These are phyloP conservation scores for Bombus soroeensis DNA, from an alignment of 1,140 invertebrate species.

Conservation along the genomic window DNA sequence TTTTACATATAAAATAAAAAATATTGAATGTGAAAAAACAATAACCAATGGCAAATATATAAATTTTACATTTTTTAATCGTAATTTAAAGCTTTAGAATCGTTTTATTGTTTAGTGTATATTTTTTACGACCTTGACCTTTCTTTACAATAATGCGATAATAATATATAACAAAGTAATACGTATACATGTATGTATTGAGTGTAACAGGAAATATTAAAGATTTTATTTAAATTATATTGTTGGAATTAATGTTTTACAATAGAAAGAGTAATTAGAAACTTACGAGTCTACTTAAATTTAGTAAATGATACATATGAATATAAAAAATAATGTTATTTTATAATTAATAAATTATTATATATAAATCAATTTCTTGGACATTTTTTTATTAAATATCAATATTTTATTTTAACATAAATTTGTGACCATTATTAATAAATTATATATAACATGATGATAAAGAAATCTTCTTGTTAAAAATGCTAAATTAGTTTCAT, in stretches of 20 bases:
- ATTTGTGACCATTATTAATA: neutral
- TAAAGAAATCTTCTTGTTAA: neutral
- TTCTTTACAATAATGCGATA: neutral
- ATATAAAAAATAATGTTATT: neutral
- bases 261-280: neutral
- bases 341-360: neutral
- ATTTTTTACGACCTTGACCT: conserved; percentile 42
- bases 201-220: neutral
- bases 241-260: neutral
- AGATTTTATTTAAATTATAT: neutral
- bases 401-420: neutral
- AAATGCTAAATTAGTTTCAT: neutral
- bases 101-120: neutral
- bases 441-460: neutral
- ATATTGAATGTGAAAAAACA: neutral
- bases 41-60: neutral
- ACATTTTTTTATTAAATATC: neutral
- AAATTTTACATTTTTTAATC: neutral
- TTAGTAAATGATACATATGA: neutral
- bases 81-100: neutral
- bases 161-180: conserved; percentile 11
- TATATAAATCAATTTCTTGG: neutral
- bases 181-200: neutral
- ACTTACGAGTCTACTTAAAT: neutral
- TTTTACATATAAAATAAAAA: neutral